These are phyloP conservation scores for Notiomystis cincta DNA, from an alignment of 2,113 vertebrate species.

Conservation along the genomic window DNA sequence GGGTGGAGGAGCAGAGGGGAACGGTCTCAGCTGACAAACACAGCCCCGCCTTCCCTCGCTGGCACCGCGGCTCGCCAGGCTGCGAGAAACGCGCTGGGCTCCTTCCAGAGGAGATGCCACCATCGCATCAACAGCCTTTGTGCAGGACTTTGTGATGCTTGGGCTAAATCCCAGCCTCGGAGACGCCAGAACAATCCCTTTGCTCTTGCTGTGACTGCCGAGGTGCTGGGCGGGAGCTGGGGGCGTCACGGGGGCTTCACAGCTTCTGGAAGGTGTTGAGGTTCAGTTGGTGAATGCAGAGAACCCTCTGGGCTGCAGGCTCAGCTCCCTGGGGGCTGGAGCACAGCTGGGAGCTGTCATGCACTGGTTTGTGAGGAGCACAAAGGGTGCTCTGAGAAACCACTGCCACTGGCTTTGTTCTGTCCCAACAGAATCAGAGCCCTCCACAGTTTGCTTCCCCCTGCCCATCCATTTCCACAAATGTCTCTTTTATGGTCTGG, in stretches of 20 bases:
- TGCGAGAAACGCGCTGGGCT: neutral
- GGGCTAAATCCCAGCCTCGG: constrained; percentile 37
- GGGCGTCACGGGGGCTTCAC: neutral
- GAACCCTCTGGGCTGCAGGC: neutral
- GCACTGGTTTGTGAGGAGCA: neutral
- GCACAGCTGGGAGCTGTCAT: neutral
- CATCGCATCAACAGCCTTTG: neutral
- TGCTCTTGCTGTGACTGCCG: neutral
- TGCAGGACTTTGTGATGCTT: constrained; percentile 24
- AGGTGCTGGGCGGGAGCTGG: neutral
- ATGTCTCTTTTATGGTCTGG: neutral
- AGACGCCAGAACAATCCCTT: neutral
- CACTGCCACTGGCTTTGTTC: fast-evolving
- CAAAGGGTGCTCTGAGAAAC: neutral
- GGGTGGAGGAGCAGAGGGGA: neutral
- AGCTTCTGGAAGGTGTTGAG: neutral
- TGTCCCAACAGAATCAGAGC: neutral
- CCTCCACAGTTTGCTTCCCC: neutral
- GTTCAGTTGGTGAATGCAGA: neutral
- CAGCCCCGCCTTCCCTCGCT: neutral
- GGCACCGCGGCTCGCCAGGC: neutral
- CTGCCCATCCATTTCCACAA: neutral
- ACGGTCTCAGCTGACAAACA: neutral
- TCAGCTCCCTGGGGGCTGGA: fast-evolving
- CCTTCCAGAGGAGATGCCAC: constrained; percentile 53